Base-by-base conservation (phyloP, 1,140 invertebrate species). In the Anoplophora glabripennis region DNA sequence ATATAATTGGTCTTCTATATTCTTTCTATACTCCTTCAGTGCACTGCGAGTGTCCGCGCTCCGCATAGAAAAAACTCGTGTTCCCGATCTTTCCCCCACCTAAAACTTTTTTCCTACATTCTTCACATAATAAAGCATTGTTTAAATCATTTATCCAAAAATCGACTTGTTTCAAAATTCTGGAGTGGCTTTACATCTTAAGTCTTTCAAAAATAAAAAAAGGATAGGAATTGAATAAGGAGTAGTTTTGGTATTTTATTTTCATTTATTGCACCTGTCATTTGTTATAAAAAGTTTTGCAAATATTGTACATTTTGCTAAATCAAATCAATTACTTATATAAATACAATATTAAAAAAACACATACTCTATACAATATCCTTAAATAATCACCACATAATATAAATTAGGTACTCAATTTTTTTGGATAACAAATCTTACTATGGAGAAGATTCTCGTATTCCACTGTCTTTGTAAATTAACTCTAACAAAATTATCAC, bases 181-280 rank as follows among this genome's bases (percentile, higher is more conserved):
- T n/a, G n/a, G n/a, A n/a, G n/a, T n/a, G n/a, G n/a, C n/a, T n/a
- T n/a, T n/a, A n/a, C n/a, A n/a, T n/a, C n/a, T n/a, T n/a, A n/a
- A n/a, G n/a, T n/a, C n/a, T 28, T 28, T 28, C 21, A 28, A n/a
- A n/a, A n/a, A n/a, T n/a, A n/a, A n/a, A n/a, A n/a, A n/a, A n/a
- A 28, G 21, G 21, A 28, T 5, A 28, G 21, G 21, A 28, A 28
- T 28, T 28, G 5, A 28, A 28, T 28, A 28, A 28, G 21, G 5
- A 5, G 21, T 28, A 28, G 21, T 28, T 2, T 28, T 28, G 21
- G 3, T 42, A 21, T 46, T 45, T 46, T 46, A n/a, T 11, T n/a
- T 46, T 46, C 12, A 46, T 46, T 46, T 18, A 46, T 46, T 46
- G 44, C 44, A 46, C 44, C 28, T 46, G 44, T 17, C 44, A 18